Evolutionary conservation across 1,140 invertebrate species (phyloP), one percentile per base, ranked within the genome.

Genomic region (Aphelinus certus): DNA sequence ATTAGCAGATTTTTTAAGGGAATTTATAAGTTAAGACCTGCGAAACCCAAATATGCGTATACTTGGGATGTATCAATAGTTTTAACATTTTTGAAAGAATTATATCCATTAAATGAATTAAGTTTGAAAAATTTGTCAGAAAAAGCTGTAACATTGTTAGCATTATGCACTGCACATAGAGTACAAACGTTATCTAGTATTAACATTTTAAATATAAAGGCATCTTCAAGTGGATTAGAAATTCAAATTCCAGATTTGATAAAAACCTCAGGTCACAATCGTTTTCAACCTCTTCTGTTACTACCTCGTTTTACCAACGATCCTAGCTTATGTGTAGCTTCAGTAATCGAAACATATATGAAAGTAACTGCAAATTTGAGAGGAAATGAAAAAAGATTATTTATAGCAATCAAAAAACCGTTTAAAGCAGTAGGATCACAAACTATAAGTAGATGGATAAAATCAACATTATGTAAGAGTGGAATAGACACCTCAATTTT

Each of bases 361-460:
- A 9, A 75, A 3, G 49, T 3, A 42, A 75, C 73, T 9, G 56
- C 26, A 63, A 46, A 53, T 42, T 7, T 73, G 7, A 69, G 73
- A 62, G 26, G 47, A 1, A 2, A 62, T 48, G 53, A 10, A 7
- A 7, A 73, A 43, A 43, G 9, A 9, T 65, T 78, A n/a, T 76
- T 78, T 63, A 62, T 78, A 26, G 48, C 74, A 7, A 53, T 10
- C 3, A 75, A 70, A 65, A 48, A 60, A 6, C 76, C 76, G 7
- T 62, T 43, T 48, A 74, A 69, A 65, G 2, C 47, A 1, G 70
- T 64, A 6, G 4, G 46, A 43, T 48, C 64, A 1, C 76, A 78
- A 58, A 76, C 73, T 1, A 57, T 78, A 3, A 72, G 66, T 48
- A 62, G 63, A n/a, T 79, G 75, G 73, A 66, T 79, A 48, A 76